A percentile compares a stretch with the other conserved stretches of the same genome.
phyloP scores from a whole-genome alignment of 2,888 invertebrate genomes.

The Microplitis deprimator region DNA sequence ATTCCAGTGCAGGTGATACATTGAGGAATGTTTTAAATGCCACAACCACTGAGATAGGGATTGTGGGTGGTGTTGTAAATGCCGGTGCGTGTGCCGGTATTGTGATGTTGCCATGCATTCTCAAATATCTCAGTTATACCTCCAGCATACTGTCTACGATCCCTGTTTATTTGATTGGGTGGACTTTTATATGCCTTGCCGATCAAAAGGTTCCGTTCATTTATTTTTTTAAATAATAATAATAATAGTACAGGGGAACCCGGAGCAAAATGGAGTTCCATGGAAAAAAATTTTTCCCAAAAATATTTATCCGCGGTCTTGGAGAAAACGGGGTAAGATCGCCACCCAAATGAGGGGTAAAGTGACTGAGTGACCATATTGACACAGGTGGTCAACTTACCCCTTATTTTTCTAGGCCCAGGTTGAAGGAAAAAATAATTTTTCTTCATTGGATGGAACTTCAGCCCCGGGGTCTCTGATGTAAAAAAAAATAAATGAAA shows the following conservation, averaged over 20 bases:
- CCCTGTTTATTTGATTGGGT: constrained; percentile 55
- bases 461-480: too few relatives aligned
- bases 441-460: too few relatives aligned
- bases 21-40: constrained; percentile 55
- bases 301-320: too few relatives aligned
- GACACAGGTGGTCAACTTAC: too few relatives aligned
- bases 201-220: constrained; percentile 52
- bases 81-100: constrained; percentile 58
- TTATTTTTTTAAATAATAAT: background rate
- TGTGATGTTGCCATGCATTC: constrained; percentile 54
- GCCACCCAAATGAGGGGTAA: too few relatives aligned
- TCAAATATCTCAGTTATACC: constrained; percentile 51
- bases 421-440: too few relatives aligned
- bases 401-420: too few relatives aligned
- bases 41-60: constrained; percentile 54
- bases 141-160: constrained; percentile 54
- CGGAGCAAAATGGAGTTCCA: too few relatives aligned
- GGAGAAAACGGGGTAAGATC: too few relatives aligned
- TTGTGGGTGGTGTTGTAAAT: constrained; percentile 57
- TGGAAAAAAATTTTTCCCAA: too few relatives aligned
- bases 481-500: background rate
- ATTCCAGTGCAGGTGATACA: constrained; percentile 58
- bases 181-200: constrained; percentile 58
- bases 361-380: too few relatives aligned
- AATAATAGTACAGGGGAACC: background rate